Base-by-base conservation (phyloP, 2,113 vertebrate genomes). In the Antigone vipio region DNA sequence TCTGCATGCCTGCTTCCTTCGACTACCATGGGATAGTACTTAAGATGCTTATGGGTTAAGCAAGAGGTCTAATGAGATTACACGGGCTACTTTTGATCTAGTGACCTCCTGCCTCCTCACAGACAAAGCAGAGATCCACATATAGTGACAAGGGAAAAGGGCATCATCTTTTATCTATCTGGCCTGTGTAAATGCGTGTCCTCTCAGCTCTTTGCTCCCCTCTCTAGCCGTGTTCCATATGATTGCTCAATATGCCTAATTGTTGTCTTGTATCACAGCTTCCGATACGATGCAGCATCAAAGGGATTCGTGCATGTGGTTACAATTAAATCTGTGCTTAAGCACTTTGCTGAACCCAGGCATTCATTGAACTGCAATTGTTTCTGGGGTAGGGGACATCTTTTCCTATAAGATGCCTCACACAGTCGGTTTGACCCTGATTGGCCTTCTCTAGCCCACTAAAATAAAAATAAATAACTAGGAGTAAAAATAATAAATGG, bases 381-480 rank as follows among this genome's bases (percentile, higher is more conserved):
- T 35, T 92, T n/a, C 67, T 66, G 88, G 92, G 82, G 63, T 53
- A 62, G 2, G 4, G 67, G 38, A 71, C 58, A 73, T 74, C 74
- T 85, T 58, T 55, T 77, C 53, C 82, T 32, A 27, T 42, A 45
- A 66, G 78, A 95, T 80, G 50, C 88, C 92, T 88, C 89, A 95
- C 82, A 83, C 90, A 69, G 88, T n/a, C 12, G 2, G 11, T 69
- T 85, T 90, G 85, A 96, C 95, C 94, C 74, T 2, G 4, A 66
- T 2, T 88, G 92, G 75, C 92, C 92, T 92, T 76, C 77, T 73
- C 71, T 60, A 52, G 44, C 88, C 49, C 67, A 66, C 71, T 80
- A 90, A 66, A 93, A 92, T 73, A 63, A 92, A 96, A 97, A 94
- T 34, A 97, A 96, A 92, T 93, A 83, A 69, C 75, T 34, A 71